phyloP scores from a whole-genome alignment of 2,797 vertebrate genomes.

The Melanotaenia pygmaea region DNA sequence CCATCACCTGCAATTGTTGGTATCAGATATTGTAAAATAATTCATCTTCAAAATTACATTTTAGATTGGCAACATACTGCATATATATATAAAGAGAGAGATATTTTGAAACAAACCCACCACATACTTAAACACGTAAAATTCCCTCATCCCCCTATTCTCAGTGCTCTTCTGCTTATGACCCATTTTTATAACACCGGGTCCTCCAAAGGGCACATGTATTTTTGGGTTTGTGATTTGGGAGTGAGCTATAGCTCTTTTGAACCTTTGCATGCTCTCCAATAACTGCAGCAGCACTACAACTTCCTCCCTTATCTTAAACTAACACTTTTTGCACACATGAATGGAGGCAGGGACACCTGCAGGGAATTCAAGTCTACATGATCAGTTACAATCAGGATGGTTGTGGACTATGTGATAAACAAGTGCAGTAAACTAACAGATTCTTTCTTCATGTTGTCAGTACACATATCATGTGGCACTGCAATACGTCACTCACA shows the following conservation, averaged over 20 bases:
- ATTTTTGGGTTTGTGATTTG: conserved; percentile 73
- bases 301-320: neutral
- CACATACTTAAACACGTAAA: neutral
- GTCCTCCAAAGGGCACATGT: conserved; percentile 75
- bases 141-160: neutral
- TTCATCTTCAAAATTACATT: neutral
- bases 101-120: neutral
- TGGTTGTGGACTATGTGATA: neutral
- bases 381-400: neutral
- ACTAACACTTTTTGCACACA: neutral
- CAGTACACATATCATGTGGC: neutral
- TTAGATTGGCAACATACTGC: neutral
- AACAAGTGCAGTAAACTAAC: neutral
- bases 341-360: neutral
- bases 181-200: conserved; percentile 45
- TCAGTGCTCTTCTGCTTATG: conserved; percentile 16
- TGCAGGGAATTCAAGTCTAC: neutral
- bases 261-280: neutral
- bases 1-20: conserved; percentile 3
- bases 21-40: neutral
- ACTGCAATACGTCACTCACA: conserved; percentile 26
- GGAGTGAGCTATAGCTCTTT: conserved; percentile 42
- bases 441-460: neutral
- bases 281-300: neutral
- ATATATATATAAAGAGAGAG: too few relatives aligned